A percentile compares a stretch with the other conserved stretches of the same genome.
These are phyloP conservation scores for Cosmia trapezina DNA, from an alignment of 2,888 invertebrate genomes.

Conservation along the genomic window DNA sequence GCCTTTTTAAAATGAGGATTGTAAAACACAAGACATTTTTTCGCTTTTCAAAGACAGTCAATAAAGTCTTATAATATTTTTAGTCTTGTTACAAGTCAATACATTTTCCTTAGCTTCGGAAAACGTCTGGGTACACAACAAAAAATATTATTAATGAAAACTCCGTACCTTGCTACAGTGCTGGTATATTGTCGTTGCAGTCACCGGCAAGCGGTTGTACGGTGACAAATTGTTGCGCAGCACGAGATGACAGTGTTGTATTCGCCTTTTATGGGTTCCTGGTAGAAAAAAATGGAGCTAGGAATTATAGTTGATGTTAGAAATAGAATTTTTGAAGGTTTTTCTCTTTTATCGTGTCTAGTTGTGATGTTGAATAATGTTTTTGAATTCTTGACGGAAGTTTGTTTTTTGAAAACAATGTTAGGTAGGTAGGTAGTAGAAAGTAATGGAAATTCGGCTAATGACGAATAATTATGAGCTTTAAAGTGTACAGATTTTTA, in stretches of 20 bases:
- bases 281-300: constrained; percentile 37
- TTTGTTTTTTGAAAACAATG: background rate
- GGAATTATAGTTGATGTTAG: constrained; percentile 4
- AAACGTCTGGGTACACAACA: constrained; percentile 13
- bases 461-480: background rate
- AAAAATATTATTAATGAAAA: constrained; percentile 55
- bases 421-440: too few relatives aligned
- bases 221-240: constrained; percentile 66
- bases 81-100: background rate
- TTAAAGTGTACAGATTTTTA: background rate
- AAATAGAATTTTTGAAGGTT: background rate
- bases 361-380: background rate
- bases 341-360: background rate
- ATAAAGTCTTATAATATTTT: background rate
- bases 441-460: background rate
- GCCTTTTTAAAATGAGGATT: background rate
- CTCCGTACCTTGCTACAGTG: constrained; percentile 34
- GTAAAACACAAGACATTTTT: background rate
- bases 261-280: constrained; percentile 53
- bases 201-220: constrained; percentile 63
- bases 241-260: constrained; percentile 63
- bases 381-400: background rate
- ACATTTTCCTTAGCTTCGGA: constrained; percentile 19
- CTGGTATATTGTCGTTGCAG: constrained; percentile 54
- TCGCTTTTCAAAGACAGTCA: too few relatives aligned